Percentiles rank a stretch among this genome's conserved stretches.
phyloP scores from a whole-genome alignment of 2,888 invertebrate species.

The Scaptodrosophila latifasciaeformis region DNA sequence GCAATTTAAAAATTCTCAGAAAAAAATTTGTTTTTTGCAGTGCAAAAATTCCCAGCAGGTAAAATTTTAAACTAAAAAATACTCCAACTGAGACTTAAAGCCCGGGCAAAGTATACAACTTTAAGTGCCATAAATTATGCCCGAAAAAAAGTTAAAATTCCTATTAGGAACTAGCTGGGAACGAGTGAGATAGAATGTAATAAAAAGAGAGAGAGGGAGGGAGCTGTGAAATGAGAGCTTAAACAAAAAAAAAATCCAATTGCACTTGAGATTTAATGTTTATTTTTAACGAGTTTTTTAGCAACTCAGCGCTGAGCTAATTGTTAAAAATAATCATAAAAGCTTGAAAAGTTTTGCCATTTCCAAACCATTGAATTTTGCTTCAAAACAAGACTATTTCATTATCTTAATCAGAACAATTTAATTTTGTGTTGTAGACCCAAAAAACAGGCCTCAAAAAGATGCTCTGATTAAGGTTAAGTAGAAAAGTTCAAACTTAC shows the following conservation, averaged over 20 bases:
- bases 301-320: conserved; percentile 43
- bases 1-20: conserved; percentile 46
- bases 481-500: conserved; percentile 31
- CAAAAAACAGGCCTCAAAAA: too few species aligned
- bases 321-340: too few species aligned
- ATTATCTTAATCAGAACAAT: conserved; percentile 25
- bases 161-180: conserved; percentile 61
- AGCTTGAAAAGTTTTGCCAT: too few species aligned
- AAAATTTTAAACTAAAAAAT: conserved; percentile 24
- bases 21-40: too few species aligned
- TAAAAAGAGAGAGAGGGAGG: neutral
- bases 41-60: conserved; percentile 38
- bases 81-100: too few species aligned
- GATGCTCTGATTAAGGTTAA: too few species aligned
- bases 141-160: conserved; percentile 61
- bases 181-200: conserved; percentile 27
- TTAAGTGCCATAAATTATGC: conserved; percentile 57
- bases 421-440: conserved; percentile 24
- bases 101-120: conserved; percentile 9
- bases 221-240: neutral
- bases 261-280: too few species aligned
- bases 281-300: conserved; percentile 45
- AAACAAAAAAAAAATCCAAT: too few species aligned
- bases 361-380: too few species aligned
- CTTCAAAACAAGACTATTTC: too few species aligned